Evolutionary conservation across 2,797 vertebrate species (phyloP).

Genomic region (Psittacula echo): DNA sequence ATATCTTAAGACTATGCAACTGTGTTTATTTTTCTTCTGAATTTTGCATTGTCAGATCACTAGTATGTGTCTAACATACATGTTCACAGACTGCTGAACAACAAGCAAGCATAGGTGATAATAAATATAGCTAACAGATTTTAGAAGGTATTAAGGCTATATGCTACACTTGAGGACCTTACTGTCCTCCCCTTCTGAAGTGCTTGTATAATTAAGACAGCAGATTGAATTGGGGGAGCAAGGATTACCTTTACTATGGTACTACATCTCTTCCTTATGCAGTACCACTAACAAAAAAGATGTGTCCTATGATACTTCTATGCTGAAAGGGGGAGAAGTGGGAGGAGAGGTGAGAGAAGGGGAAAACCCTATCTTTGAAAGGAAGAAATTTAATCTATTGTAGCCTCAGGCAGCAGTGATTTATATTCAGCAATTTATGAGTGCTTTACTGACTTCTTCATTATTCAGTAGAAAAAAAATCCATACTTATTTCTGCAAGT

Average conservation of each 20-base stretch:
- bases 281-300: background rate
- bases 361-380: background rate
- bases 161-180: background rate
- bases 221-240: background rate
- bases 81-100: background rate
- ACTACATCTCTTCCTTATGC: background rate
- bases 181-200: background rate
- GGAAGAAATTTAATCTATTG: conserved; percentile 26
- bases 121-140: background rate
- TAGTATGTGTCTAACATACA: background rate
- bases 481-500: conserved; percentile 39
- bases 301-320: background rate
- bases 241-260: background rate
- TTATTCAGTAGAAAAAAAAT: conserved; percentile 58
- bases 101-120: background rate
- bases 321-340: background rate
- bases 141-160: background rate
- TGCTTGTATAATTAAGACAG: background rate
- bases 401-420: conserved; percentile 31
- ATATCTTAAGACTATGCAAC: background rate
- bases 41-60: background rate
- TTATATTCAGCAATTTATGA: conserved; percentile 55
- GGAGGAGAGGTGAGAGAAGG: background rate
- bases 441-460: conserved; percentile 54
- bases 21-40: background rate